These are phyloP conservation scores for Calameuta idolon DNA, from an alignment of 2,888 invertebrate genomes.

Conservation along the genomic window DNA sequence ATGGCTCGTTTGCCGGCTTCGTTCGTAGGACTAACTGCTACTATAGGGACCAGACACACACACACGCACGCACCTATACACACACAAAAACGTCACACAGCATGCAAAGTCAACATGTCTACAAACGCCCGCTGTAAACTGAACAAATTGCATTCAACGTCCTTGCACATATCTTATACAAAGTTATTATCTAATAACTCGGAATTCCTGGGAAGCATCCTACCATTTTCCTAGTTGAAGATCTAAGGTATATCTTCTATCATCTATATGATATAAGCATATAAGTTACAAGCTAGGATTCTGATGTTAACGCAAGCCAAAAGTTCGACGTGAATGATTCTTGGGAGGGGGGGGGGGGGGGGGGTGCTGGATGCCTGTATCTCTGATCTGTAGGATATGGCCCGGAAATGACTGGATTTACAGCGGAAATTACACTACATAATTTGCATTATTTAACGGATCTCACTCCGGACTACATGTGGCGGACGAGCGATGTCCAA, in stretches of 20 bases:
- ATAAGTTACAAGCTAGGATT: not conserved
- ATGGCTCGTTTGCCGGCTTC: slow-evolving; percentile 24
- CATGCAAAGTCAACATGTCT: not conserved
- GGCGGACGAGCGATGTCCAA: not conserved
- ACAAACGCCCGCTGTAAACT: too few relatives aligned
- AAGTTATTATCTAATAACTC: not conserved
- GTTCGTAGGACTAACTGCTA: slow-evolving; percentile 20
- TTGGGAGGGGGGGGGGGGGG: not conserved
- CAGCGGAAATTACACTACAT: slow-evolving; percentile 27
- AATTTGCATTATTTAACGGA: slow-evolving; percentile 25
- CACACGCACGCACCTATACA: too few relatives aligned
- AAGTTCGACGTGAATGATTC: not conserved
- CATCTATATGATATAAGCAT: not conserved
- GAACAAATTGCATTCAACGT: not conserved
- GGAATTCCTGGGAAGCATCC: not conserved
- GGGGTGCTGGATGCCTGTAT: not conserved
- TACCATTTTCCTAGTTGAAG: not conserved
- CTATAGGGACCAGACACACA: not conserved
- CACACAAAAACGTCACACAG: not conserved
- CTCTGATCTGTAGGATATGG: not conserved
- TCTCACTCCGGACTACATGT: not conserved
- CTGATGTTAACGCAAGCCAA: not conserved
- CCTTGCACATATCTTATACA: not conserved
- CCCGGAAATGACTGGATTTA: slow-evolving; percentile 23
- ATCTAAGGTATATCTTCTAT: not conserved